Percentiles rank a stretch among this genome's conserved stretches.
phyloP scores from a whole-genome alignment of 2,113 vertebrate genomes.

The Tichodroma muraria region DNA sequence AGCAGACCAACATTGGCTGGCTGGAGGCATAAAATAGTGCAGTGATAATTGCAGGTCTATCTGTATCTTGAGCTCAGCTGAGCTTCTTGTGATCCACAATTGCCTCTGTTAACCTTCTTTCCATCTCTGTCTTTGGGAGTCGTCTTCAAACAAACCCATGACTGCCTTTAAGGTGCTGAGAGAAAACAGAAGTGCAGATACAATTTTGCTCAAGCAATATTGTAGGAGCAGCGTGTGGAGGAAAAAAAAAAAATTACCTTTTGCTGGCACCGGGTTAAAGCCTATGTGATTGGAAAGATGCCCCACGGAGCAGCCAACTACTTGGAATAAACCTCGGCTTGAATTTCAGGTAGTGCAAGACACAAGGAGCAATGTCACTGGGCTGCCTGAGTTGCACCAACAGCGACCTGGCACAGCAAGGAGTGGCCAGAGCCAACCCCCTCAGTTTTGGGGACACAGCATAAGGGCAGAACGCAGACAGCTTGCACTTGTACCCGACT shows the following conservation, averaged over 20 bases:
- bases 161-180: not conserved
- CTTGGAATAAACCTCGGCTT: not conserved
- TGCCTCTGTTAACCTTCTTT: not conserved
- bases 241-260: not conserved
- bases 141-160: not conserved
- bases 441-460: not conserved
- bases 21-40: not conserved
- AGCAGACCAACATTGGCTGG: not conserved
- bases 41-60: not conserved
- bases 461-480: accelerated
- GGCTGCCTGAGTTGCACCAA: not conserved
- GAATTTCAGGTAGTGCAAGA: not conserved
- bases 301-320: accelerated
- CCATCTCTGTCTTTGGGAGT: not conserved
- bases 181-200: not conserved
- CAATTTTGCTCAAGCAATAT: not conserved
- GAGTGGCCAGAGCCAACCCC: not conserved
- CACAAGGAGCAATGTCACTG: not conserved
- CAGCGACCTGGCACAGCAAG: not conserved
- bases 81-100: not conserved
- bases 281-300: not conserved
- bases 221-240: not conserved
- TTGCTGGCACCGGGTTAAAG: not conserved
- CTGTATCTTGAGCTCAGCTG: not conserved
- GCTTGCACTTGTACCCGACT: not conserved